phyloP scores from a whole-genome alignment of 2,797 vertebrate species.

The Pristis pectinata region DNA sequence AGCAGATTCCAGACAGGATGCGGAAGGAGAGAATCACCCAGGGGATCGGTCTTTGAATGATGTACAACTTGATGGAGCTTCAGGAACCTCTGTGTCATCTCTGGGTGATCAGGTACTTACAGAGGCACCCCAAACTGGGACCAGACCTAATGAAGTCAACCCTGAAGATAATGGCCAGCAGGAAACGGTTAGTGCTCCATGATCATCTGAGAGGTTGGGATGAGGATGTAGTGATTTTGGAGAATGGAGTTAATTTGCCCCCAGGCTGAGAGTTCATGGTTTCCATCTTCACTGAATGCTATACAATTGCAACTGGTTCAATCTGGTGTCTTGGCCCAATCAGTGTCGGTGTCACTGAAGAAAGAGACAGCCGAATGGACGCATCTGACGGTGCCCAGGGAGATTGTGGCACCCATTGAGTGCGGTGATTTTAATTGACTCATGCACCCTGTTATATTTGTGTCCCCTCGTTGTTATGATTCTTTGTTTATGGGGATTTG shows the following conservation, averaged over 20 bases:
- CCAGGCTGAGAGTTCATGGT: neutral
- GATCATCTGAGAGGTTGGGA: neutral
- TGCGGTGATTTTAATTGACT: no score
- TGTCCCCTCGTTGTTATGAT: no score
- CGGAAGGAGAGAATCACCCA: neutral
- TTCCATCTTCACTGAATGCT: neutral
- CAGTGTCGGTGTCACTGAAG: no score
- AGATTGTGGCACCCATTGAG: no score
- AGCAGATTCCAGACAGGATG: no score
- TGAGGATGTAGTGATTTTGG: neutral
- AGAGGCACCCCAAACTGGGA: neutral
- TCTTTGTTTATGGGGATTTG: no score
- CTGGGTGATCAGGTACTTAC: neutral
- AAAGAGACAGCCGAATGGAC: no score
- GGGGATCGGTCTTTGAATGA: neutral
- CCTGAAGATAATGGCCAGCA: neutral
- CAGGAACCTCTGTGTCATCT: neutral
- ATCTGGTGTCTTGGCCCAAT: neutral
- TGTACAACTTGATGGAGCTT: neutral
- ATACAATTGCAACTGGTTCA: neutral
- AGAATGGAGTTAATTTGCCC: neutral
- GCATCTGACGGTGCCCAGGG: no score
- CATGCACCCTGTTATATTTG: no score
- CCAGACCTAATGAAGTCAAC: neutral
- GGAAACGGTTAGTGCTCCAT: neutral